These are phyloP conservation scores for Chlorops oryzae DNA, from an alignment of 1,140 invertebrate species.

Conservation along the genomic window DNA sequence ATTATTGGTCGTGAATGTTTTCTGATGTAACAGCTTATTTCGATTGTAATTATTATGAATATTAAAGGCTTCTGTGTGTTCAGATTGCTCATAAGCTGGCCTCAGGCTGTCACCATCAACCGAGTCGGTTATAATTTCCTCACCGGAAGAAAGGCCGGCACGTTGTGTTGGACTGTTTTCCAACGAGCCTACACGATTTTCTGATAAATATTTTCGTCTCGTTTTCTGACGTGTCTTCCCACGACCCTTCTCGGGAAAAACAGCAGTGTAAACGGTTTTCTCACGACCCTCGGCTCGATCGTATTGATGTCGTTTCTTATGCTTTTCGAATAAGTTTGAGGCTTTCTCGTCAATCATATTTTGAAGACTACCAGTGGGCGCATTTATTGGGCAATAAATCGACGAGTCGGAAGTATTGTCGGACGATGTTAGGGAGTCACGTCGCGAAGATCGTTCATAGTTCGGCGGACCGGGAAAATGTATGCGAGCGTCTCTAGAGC, in stretches of 20 bases:
- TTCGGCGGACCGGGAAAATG: conserved; percentile 29
- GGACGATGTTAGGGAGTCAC: conserved; percentile 35
- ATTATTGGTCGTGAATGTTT: conserved; percentile 25
- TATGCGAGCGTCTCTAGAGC: conserved; percentile 22
- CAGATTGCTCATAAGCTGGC: conserved; percentile 34
- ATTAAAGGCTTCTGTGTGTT: conserved; percentile 41
- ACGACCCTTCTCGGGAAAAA: conserved; percentile 33
- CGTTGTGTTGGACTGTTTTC: conserved; percentile 39
- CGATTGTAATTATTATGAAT: conserved; percentile 43
- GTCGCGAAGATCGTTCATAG: conserved; percentile 20
- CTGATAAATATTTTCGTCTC: conserved; percentile 37
- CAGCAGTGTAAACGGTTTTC: conserved; percentile 38
- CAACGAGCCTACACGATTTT: conserved; percentile 43
- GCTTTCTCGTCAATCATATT: conserved; percentile 43
- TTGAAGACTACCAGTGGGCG: conserved; percentile 39
- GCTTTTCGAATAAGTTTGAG: conserved; percentile 31
- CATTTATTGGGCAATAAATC: conserved; percentile 44
- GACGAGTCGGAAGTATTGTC: conserved; percentile 46
- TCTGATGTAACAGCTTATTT: conserved; percentile 39
- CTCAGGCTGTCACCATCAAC: conserved; percentile 17
- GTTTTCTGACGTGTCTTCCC: conserved; percentile 34
- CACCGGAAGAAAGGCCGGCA: conserved; percentile 27
- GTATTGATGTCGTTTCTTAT: conserved; percentile 36
- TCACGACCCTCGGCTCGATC: conserved; percentile 34
- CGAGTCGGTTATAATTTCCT: conserved; percentile 18